Evolutionary conservation across 2,113 vertebrate genomes (phyloP).

Genomic region (Pollimyrus isidori): DNA sequence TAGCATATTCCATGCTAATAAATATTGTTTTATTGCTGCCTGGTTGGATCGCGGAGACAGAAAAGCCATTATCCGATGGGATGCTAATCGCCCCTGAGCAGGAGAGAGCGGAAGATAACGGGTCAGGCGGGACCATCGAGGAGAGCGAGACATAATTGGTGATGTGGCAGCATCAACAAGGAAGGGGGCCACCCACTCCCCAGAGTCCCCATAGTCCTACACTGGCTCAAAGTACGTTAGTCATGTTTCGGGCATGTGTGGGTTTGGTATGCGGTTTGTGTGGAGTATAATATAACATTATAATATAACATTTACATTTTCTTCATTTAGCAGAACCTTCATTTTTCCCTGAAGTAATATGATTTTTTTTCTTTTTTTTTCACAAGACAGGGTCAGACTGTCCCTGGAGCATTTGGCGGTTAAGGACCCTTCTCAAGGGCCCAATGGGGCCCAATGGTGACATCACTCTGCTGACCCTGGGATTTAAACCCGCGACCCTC

Average conservation of each 20-base stretch:
- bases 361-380: background rate
- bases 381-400: background rate
- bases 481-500: background rate
- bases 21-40: background rate
- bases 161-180: background rate
- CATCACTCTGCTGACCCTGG: background rate
- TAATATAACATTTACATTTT: background rate
- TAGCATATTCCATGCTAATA: background rate
- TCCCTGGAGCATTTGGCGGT: background rate
- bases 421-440: background rate
- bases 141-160: constrained; percentile 1
- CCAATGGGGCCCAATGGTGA: background rate
- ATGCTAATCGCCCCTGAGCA: background rate
- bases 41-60: background rate
- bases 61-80: background rate
- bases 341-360: background rate
- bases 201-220: background rate
- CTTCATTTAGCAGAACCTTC: background rate
- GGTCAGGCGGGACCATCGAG: background rate
- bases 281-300: too few species aligned
- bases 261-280: background rate
- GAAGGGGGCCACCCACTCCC: background rate
- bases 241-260: background rate
- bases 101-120: background rate
- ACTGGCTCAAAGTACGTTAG: background rate